Conservation (phyloP, 2,888 invertebrate genomes). For the Teleiodes luculella region DNA sequence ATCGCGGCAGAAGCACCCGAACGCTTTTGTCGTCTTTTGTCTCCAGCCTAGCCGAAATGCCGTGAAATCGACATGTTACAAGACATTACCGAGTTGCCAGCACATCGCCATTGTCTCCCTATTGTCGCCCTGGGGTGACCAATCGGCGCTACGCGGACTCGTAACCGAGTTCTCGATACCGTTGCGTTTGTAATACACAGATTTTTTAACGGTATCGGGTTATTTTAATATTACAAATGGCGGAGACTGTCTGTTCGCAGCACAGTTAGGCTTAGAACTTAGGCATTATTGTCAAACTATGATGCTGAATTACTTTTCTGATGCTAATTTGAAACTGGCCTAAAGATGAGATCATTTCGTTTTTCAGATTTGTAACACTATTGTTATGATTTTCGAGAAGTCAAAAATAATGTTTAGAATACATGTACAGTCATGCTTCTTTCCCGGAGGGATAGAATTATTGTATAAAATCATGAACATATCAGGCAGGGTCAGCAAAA, state of each 20-base stretch:
- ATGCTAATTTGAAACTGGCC: too few species aligned
- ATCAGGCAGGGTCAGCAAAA: too few species aligned
- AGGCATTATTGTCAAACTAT: neutral
- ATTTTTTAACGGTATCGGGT: conserved; percentile 9
- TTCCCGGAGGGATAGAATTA: too few species aligned
- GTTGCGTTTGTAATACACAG: conserved; percentile 33
- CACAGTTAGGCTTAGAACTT: neutral
- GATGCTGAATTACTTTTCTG: too few species aligned
- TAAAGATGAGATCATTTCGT: too few species aligned
- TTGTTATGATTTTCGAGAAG: too few species aligned
- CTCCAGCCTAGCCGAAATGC: conserved; percentile 34
- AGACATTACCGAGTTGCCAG: conserved; percentile 37
- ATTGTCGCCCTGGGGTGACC: conserved; percentile 46
- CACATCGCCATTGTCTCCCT: conserved; percentile 35
- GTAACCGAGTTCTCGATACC: conserved; percentile 59
- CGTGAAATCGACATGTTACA: conserved; percentile 39
- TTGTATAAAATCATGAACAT: too few species aligned
- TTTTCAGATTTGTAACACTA: too few species aligned
- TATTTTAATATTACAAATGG: neutral
- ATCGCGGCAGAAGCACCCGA: conserved; percentile 53
- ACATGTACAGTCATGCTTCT: too few species aligned
- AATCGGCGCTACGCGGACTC: conserved; percentile 39
- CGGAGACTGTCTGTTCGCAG: neutral
- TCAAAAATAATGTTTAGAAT: too few species aligned
- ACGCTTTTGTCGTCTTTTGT: conserved; percentile 59